Percentiles rank a stretch among this genome's conserved stretches.
Conservation (phyloP, 2,113 vertebrate species). For the Hemicordylus capensis region DNA sequence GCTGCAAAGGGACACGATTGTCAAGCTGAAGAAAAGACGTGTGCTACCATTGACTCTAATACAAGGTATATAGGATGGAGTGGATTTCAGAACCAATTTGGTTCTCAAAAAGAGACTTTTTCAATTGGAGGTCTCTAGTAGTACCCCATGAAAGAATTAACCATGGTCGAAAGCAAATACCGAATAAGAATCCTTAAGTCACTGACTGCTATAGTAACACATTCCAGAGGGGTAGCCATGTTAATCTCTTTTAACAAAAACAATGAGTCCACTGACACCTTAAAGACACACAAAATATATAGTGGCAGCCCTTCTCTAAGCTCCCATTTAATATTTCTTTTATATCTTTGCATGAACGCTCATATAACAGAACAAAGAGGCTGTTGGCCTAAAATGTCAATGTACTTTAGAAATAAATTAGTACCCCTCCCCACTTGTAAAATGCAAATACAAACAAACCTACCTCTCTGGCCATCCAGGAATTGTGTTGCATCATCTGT, state of each 20-base stretch:
- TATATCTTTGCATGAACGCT: not conserved
- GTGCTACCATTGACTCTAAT: conserved; percentile 54
- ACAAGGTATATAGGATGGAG: conserved; percentile 36
- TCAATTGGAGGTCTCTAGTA: conserved; percentile 4
- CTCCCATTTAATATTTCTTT: not conserved
- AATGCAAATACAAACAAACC: too few species aligned
- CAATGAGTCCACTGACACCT: not conserved
- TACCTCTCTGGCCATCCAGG: not conserved
- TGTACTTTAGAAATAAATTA: not conserved
- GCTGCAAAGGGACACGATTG: not conserved
- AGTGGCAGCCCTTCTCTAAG: not conserved
- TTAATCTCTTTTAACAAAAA: not conserved
- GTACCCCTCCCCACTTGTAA: not conserved
- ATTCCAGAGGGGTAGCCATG: not conserved
- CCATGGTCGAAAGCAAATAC: conserved; percentile 43
- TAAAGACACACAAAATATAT: not conserved
- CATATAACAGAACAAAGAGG: not conserved
- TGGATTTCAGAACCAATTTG: conserved; percentile 50
- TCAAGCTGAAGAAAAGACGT: not conserved
- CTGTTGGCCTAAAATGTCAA: not conserved
- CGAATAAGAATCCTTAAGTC: conserved; percentile 62
- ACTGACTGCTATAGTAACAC: conserved; percentile 51
- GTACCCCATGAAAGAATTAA: conserved; percentile 59
- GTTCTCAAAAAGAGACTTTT: conserved; percentile 43
- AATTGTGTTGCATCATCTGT: too few species aligned